Evolutionary conservation across 2,797 vertebrate genomes (phyloP), one percentile per base, ranked within the genome.

Genomic region (Chelonia mydas): DNA sequence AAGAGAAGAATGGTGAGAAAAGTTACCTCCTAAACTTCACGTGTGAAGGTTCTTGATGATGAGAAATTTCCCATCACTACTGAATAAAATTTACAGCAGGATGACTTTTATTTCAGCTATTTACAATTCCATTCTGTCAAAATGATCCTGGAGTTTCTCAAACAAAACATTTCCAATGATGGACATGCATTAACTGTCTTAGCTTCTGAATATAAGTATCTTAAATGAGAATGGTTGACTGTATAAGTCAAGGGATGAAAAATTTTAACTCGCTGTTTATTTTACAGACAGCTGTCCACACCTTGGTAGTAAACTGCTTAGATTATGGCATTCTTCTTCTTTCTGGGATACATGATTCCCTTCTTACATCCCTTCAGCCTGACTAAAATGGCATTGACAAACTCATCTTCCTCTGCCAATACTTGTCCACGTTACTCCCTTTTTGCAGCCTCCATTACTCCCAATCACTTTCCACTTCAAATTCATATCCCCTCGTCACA

Each of bases 391-490:
- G 61, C 13, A 65, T 7, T 65, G 31, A n/a, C 74, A 95, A 96
- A 91, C 84, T 92, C 53, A 86, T 45, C 37, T 45, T 74, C 68
- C 16, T 72, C 65, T 61, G n/a, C 19, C 65, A 72, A 41, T 41
- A 72, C n/a, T 10, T 72, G 65, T 5, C 19, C 19, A 72, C 88
- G 89, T 95, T 53, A 93, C 94, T 54, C 28, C 25, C n/a, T 92
- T 96, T 92, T 94, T 45, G 92, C 94, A 47, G 33, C 25, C 41
- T 92, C 95, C 92, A 94, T 95, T 95, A 79, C 92, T 95, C 89
- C 89, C 90, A 86, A 94, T 90, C 49, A 6, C 85, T 86, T 92
- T 95, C 86, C 86, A 21, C 31, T 50, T n/a, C 47, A 50, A 33
- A 88, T 90, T 86, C 7, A 84, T 65, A 79, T 54, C 92, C 57